Evolutionary conservation across 2,113 vertebrate species (phyloP).

Genomic region (Tachycineta bicolor): DNA sequence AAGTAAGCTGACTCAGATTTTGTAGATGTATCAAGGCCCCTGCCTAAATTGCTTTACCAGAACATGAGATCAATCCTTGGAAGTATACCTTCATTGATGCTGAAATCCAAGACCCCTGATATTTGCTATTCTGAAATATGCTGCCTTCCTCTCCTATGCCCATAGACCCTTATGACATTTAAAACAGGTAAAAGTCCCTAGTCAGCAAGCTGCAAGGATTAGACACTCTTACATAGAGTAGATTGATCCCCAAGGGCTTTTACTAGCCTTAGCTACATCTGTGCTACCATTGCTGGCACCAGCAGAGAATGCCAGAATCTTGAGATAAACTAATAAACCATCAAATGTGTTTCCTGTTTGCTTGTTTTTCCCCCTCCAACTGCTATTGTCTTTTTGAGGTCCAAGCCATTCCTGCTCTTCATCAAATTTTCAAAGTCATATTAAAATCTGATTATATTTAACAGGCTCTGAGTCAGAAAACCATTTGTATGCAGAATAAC

Average conservation of each 20-base stretch:
- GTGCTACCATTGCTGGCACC: neutral
- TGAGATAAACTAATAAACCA: neutral
- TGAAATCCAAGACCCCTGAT: neutral
- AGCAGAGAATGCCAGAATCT: neutral
- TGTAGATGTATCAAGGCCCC: neutral
- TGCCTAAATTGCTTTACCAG: neutral
- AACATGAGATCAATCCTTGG: neutral
- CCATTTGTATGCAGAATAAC: neutral
- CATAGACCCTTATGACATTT: neutral
- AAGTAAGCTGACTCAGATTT: neutral
- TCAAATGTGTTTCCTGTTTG: neutral
- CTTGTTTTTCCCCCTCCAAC: accelerated
- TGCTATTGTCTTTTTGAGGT: neutral
- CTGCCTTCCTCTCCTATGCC: neutral
- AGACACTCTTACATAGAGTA: neutral
- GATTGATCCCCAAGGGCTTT: neutral
- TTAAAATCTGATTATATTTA: neutral
- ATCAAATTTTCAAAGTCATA: neutral
- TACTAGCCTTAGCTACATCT: neutral
- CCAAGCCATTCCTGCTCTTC: neutral
- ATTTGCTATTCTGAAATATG: neutral
- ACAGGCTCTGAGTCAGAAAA: neutral
- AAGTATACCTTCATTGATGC: neutral
- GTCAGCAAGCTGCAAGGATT: neutral
- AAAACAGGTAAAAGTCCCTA: neutral